phyloP scores from a whole-genome alignment of 2,797 vertebrate genomes.

The Sphaeramia orbicularis region DNA sequence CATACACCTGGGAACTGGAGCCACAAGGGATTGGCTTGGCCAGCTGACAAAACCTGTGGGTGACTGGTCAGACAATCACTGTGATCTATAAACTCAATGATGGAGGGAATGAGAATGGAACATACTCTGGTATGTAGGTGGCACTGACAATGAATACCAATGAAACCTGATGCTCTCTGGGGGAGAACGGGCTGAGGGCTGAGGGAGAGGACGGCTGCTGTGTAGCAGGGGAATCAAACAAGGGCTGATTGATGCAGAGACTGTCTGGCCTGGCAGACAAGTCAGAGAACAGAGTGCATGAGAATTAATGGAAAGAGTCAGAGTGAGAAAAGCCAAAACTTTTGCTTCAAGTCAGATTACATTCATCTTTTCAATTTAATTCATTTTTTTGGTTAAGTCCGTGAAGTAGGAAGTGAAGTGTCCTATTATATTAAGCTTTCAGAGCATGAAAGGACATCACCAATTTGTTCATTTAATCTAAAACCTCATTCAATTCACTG shows the following conservation, averaged over 20 bases:
- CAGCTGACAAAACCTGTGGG: constrained; percentile 28
- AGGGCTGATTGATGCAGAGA: constrained; percentile 66
- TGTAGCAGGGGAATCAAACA: constrained; percentile 50
- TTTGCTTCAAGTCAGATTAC: neutral
- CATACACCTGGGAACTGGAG: constrained; percentile 53
- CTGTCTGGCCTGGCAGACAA: constrained; percentile 24
- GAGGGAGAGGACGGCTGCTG: constrained; percentile 58
- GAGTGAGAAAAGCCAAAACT: neutral
- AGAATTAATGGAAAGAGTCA: neutral
- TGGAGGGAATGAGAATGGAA: constrained; percentile 39
- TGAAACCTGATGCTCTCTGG: constrained; percentile 61
- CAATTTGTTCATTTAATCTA: too few relatives aligned
- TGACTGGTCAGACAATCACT: constrained; percentile 26
- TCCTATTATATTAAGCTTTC: too few relatives aligned
- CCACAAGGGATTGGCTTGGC: constrained; percentile 18
- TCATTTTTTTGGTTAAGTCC: neutral
- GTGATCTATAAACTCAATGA: constrained; percentile 34
- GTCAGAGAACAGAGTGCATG: constrained; percentile 13
- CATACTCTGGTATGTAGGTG: constrained; percentile 51
- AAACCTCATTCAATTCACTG: too few relatives aligned
- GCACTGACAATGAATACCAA: constrained; percentile 67
- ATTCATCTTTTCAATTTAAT: neutral
- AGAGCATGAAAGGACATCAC: too few relatives aligned
- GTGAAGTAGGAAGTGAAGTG: neutral
- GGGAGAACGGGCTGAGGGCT: constrained; percentile 45